Percentiles rank a stretch among this genome's conserved stretches.
Conservation (phyloP, 2,888 invertebrate genomes). For the Pachycephus smyrnensis region DNA sequence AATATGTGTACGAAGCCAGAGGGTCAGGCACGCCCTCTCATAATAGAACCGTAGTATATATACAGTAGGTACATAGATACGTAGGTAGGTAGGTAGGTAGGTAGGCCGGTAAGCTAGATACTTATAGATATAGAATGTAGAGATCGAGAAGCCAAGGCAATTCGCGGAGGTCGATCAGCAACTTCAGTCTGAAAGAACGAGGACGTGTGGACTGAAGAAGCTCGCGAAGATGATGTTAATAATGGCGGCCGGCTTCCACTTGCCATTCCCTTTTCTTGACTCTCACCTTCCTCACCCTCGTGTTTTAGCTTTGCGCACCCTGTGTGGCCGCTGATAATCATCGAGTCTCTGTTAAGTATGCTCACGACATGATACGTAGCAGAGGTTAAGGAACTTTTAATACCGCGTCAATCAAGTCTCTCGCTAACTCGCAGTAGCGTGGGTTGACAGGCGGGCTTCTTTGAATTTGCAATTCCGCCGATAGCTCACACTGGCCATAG, state of each 20-base stretch:
- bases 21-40: conserved; percentile 3
- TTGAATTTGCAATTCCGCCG: conserved; percentile 29
- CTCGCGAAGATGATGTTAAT: neutral
- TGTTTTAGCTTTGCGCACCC: neutral
- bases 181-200: neutral
- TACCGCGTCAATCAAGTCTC: conserved; percentile 27
- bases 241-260: neutral
- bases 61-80: too few species aligned
- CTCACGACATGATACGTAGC: conserved; percentile 1
- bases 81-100: too few species aligned
- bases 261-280: neutral
- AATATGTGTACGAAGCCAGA: neutral
- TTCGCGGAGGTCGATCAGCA: neutral
- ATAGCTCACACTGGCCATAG: neutral
- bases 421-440: conserved; percentile 29
- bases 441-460: conserved; percentile 25
- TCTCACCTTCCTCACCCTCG: neutral
- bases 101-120: too few species aligned
- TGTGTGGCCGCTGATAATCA: neutral
- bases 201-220: neutral
- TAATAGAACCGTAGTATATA: neutral
- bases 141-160: neutral
- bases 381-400: conserved; percentile 24
- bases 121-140: neutral
- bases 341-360: neutral